Conservation (phyloP, 1,140 invertebrate species). For the Grapholita molesta region DNA sequence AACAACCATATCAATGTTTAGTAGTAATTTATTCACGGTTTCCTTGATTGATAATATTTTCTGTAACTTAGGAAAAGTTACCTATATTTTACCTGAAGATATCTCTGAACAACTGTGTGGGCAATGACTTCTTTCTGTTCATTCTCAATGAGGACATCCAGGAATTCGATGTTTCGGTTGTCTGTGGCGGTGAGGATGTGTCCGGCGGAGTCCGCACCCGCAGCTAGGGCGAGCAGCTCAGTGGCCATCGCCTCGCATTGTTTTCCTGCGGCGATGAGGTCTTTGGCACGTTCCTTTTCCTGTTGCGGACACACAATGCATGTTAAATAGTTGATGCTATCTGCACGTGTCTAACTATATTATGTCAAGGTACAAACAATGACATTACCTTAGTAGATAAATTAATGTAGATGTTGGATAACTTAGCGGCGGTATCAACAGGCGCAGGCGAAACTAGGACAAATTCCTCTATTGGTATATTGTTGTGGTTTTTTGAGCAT, state of each 20-base stretch:
- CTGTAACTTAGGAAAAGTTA: constrained; percentile 52
- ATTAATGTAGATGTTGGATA: constrained; percentile 95
- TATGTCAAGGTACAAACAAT: constrained; percentile 10
- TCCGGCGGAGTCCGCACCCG: constrained; percentile 95
- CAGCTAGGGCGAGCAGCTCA: constrained; percentile 95
- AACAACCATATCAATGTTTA: constrained; percentile 38
- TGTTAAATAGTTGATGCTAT: constrained; percentile 4
- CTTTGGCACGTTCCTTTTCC: constrained; percentile 98
- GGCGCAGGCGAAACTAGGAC: constrained; percentile 97
- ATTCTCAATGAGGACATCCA: constrained; percentile 98
- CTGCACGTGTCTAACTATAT: neutral
- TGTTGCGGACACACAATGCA: constrained; percentile 45
- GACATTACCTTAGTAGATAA: constrained; percentile 87
- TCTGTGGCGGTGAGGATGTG: constrained; percentile 95
- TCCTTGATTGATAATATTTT: neutral
- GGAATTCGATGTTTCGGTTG: constrained; percentile 93
- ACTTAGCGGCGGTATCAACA: constrained; percentile 98
- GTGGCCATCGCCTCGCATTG: constrained; percentile 99
- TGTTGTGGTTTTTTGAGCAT: constrained; percentile 97
- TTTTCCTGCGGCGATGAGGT: constrained; percentile 95
- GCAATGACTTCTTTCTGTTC: constrained; percentile 98
- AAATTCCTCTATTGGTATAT: constrained; percentile 98
- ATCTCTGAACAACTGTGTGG: constrained; percentile 92
- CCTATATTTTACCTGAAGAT: constrained; percentile 87
- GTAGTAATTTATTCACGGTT: constrained; percentile 28